phyloP scores from a whole-genome alignment of 2,888 invertebrate genomes.

The Epirrhoe tristata region DNA sequence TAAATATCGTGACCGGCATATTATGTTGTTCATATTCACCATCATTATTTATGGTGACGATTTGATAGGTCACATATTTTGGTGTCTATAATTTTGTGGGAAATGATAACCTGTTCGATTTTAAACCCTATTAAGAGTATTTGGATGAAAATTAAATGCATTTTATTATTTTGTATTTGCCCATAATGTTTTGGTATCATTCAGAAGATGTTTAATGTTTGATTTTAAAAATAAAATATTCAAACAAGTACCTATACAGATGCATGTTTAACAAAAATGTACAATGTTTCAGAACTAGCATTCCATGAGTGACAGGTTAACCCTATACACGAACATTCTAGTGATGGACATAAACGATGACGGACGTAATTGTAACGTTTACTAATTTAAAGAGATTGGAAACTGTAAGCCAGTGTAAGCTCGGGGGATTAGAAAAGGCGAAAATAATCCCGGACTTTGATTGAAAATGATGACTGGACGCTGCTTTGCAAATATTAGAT shows the following conservation, averaged over 20 bases:
- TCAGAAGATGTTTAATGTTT: too few species aligned
- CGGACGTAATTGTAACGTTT: neutral
- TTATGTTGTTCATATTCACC: too few species aligned
- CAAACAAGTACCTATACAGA: too few species aligned
- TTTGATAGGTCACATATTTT: neutral
- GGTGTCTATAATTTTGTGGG: neutral
- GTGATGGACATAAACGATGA: neutral
- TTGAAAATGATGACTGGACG: conserved; percentile 11
- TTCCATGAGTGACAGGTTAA: too few species aligned
- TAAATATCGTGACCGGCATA: neutral
- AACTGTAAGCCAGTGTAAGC: conserved; percentile 6
- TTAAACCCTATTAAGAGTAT: too few species aligned
- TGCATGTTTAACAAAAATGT: too few species aligned
- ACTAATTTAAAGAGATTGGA: neutral
- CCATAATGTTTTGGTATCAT: too few species aligned
- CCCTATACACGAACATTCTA: too few species aligned
- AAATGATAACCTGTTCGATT: neutral
- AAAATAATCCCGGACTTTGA: conserved; percentile 15
- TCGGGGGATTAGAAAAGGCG: conserved; percentile 6
- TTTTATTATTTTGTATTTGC: too few species aligned
- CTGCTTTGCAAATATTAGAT: neutral
- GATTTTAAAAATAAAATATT: too few species aligned
- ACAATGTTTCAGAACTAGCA: too few species aligned
- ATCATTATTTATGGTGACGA: neutral
- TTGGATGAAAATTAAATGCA: too few species aligned